Base-by-base conservation (phyloP, 2,113 vertebrate genomes). In the Cacatua alba region DNA sequence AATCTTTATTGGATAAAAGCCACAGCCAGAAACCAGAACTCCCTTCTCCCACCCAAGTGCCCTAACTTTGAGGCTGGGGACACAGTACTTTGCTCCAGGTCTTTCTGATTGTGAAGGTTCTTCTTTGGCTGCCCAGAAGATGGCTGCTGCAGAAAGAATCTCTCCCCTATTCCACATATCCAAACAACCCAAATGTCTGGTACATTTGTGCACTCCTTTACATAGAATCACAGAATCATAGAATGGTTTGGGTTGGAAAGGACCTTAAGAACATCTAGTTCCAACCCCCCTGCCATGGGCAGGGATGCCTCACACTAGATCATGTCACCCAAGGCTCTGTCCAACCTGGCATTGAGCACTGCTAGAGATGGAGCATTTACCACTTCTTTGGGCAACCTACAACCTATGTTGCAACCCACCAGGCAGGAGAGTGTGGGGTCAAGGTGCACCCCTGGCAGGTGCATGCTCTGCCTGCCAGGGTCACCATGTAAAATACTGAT, bases 131-230 rank as follows among this genome's bases (percentile, higher is more conserved):
- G 5, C 11, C 13, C 10, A 31, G 28, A 89, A 87, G 17, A 13
- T 0, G 0, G 8, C 7, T 67, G 4, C 28, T 2, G 11, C 31
- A 81, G 28, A 0, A 83, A 88, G 31, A 84, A 71, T 51, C 7
- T 86, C 18, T 51, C 17, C 6, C 16, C 3, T 76, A 8, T 64
- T 55, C 2, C 3, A 0, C 0, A 3, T 11, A 24, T 53, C 13
- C 14, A 69, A 52, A 52, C 0, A 0, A 3, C 3, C 31, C 6
- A 10, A 37, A 86, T 0, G 0, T 33, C 25, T 59, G 13, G 9
- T 63, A 18, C 5, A 79, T 82, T 43, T 52, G 5, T 41, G 31
- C 3, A 5, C 19, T 28, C 4, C 6, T 86, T 88, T 70, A 46
- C 15, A 33, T 3, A 37, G 1, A 53, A 23, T 35, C 24, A 59